Conservation (phyloP, 1,140 invertebrate genomes). For the Holotrichia oblita region DNA sequence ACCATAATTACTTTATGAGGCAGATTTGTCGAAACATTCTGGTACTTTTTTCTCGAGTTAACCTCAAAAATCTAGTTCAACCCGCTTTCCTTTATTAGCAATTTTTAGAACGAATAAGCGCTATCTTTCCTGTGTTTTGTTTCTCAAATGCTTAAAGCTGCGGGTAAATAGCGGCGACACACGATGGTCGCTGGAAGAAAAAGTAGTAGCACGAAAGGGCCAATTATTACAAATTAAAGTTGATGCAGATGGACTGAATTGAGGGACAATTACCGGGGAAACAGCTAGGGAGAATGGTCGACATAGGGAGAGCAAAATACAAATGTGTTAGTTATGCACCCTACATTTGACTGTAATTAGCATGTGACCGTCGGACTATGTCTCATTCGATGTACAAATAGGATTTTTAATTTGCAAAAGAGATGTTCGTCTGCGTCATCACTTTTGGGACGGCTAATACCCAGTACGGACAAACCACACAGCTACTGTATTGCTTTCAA, state of each 20-base stretch:
- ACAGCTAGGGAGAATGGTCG: not conserved
- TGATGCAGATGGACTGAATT: constrained; percentile 35
- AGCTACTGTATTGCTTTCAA: constrained; percentile 17
- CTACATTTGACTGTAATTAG: constrained; percentile 35
- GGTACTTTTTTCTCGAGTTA: too few relatives aligned
- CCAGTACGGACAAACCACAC: not conserved
- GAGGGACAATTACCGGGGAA: constrained; percentile 30
- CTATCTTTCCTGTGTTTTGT: not conserved
- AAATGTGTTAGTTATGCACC: constrained; percentile 36
- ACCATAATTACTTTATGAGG: too few relatives aligned
- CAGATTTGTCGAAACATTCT: too few relatives aligned
- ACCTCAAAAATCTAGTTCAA: too few relatives aligned
- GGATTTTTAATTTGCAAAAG: constrained; percentile 36
- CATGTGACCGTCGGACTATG: constrained; percentile 29
- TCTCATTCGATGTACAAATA: constrained; percentile 35
- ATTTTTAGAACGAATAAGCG: not conserved
- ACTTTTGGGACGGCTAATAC: constrained; percentile 22
- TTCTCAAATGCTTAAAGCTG: not conserved
- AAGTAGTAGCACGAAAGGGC: constrained; percentile 17
- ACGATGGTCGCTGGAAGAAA: not conserved
- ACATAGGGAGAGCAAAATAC: constrained; percentile 13
- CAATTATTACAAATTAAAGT: constrained; percentile 37
- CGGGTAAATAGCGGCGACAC: not conserved
- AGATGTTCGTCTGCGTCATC: constrained; percentile 32
- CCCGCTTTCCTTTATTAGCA: not conserved